These are phyloP conservation scores for Actinopyga echinites DNA, from an alignment of 53 echinoderm and acorn worm genomes.

Conservation along the genomic window DNA sequence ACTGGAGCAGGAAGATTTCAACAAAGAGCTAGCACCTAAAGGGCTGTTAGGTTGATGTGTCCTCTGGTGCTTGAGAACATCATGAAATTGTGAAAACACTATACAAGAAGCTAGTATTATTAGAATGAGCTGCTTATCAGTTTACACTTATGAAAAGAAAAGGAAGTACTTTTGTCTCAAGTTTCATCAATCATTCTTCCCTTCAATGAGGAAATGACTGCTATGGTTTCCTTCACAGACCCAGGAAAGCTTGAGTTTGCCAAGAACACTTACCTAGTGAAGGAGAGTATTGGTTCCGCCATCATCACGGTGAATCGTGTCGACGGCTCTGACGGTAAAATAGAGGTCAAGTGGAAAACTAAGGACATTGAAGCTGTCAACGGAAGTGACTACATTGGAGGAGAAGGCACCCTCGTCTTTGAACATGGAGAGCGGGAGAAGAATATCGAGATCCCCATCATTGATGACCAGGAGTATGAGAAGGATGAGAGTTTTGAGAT, in stretches of 20 bases:
- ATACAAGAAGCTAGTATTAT: too few relatives aligned
- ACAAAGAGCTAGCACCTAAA: too few relatives aligned
- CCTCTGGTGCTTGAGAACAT: too few relatives aligned
- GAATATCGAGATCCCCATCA: conserved; percentile 89
- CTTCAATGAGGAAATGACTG: background rate
- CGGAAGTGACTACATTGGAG: conserved; percentile 85
- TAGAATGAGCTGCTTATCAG: too few relatives aligned
- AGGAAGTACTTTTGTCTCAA: too few relatives aligned
- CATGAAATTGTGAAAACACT: too few relatives aligned
- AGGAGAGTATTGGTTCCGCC: conserved; percentile 86
- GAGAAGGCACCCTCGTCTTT: conserved; percentile 78
- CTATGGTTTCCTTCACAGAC: conserved; percentile 42
- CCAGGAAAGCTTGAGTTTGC: conserved; percentile 91
- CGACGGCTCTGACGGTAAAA: conserved; percentile 78
- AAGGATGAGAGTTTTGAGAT: conserved; percentile 96
- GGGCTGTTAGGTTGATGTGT: too few relatives aligned
- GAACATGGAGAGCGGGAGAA: conserved; percentile 97
- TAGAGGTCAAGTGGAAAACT: conserved; percentile 85
- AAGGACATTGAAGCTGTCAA: conserved; percentile 91
- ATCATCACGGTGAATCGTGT: conserved; percentile 73
- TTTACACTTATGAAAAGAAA: too few relatives aligned
- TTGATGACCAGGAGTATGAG: conserved; percentile 97
- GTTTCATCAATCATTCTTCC: too few relatives aligned
- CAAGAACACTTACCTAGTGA: conserved; percentile 87
- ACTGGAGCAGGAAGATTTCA: too few relatives aligned